Evolutionary conservation across 2,888 invertebrate species (phyloP), one percentile per base, ranked within the genome.

Genomic region (Pseudococcus longispinus): DNA sequence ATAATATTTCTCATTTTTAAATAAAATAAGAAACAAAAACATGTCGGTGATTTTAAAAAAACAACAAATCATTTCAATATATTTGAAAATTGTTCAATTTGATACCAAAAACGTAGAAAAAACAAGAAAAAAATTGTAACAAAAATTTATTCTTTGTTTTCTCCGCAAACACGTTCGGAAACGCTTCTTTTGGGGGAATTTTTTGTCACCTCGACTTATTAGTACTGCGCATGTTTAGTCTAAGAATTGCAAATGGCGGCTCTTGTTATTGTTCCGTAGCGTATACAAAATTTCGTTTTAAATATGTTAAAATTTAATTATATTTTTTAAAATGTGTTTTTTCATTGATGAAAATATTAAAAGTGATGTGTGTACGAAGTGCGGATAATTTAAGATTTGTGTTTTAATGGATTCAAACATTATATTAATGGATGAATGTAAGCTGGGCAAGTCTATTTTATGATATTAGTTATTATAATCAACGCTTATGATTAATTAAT

Each of bases 211-310:
- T 23, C 37, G 77, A 80, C 3, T 80, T 37, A 80, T 42, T 42
- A 80, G 77, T 80, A 80, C 77, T 87, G 87, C 77, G 65, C 80
- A 83, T 87, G 87, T 87, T 83, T 85, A 83, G 83, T 87, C 32
- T 83, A 83, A 83, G 87, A 87, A 96, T 96, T 96, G 96, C 96
- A 97, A 97, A 97, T 97, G 97, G 97, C 97, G 96, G 95, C 96
- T 95, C 96, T 96, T 97, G 97, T 97, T 97, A 96, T 97, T 97
- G 97, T 97, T 97, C 95, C 88, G 88, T 89, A 89, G 89, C 89
- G 89, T 89, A 91, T 91, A 87, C 87, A 87, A 80, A 83, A 83
- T 87, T 87, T 84, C 88, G 84, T 86, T 70, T 85, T 11, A 83
- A 87, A 74, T 83, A 65, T 85, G 80, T 80, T 85, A 29, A 87